A percentile compares a stretch with the other conserved stretches of the same genome.
phyloP scores from a whole-genome alignment of 2,888 invertebrate genomes.

The Zygothrica quintamaculata region DNA sequence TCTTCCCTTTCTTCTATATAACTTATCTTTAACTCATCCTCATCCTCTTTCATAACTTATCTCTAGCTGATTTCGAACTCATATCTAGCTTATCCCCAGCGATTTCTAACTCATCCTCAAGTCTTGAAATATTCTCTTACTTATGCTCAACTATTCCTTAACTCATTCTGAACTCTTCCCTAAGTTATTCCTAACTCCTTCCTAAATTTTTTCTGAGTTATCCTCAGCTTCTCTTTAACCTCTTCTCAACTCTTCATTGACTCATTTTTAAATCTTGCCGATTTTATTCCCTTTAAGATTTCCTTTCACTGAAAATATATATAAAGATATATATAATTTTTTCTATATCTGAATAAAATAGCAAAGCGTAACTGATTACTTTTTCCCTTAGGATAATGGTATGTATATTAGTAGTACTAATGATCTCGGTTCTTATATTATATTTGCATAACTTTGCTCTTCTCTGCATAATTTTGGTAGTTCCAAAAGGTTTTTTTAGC shows the following conservation, averaged over 20 bases:
- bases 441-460: slow-evolving; percentile 56
- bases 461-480: slow-evolving; percentile 28
- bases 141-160: slow-evolving; percentile 1
- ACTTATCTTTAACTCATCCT: neutral
- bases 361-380: too few species aligned
- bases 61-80: neutral
- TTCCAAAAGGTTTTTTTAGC: neutral
- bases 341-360: too few species aligned
- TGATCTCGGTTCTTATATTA: slow-evolving; percentile 16
- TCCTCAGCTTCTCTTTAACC: too few species aligned
- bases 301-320: too few species aligned
- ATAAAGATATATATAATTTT: too few species aligned
- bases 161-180: neutral
- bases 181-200: neutral
- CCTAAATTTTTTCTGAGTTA: neutral
- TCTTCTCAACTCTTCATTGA: slow-evolving; percentile 26
- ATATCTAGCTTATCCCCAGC: neutral
- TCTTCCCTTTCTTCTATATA: too few species aligned
- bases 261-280: neutral
- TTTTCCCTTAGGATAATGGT: too few species aligned
- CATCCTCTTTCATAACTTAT: neutral
- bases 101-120: too few species aligned
- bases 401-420: neutral
- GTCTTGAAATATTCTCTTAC: too few species aligned
- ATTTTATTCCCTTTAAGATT: too few species aligned